phyloP scores from a whole-genome alignment of 2,888 invertebrate species.

The Lasioglossum calceatum region DNA sequence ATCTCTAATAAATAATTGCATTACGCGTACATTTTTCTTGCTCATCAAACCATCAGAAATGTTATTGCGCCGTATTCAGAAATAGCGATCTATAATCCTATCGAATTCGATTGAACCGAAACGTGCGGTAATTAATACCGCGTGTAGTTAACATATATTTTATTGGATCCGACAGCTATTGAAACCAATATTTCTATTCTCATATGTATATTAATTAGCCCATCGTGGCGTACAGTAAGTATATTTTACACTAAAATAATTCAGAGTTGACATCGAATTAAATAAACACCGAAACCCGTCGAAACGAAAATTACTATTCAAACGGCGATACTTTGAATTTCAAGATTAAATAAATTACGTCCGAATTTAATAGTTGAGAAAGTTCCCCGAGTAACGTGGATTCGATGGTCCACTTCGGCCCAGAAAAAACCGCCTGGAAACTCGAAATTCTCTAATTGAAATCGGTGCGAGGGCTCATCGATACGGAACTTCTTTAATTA shows the following conservation, averaged over 20 bases:
- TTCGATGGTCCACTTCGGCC: not conserved
- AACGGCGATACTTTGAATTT: not conserved
- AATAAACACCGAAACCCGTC: not conserved
- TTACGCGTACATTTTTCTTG: not conserved
- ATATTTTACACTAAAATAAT: not conserved
- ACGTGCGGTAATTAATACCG: constrained; percentile 12
- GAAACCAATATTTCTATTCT: constrained; percentile 2
- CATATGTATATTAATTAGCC: not conserved
- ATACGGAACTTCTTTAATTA: constrained; percentile 27
- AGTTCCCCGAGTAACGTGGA: not conserved
- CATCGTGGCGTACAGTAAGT: not conserved
- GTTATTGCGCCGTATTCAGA: not conserved
- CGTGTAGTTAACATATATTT: not conserved
- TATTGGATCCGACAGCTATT: not conserved
- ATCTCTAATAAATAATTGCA: no score
- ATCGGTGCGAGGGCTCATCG: not conserved
- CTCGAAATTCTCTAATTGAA: constrained; percentile 1
- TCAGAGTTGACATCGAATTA: not conserved
- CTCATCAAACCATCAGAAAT: not conserved
- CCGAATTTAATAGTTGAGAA: not conserved
- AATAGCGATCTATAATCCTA: not conserved
- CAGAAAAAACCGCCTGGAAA: not conserved
- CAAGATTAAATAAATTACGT: not conserved
- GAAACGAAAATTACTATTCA: not conserved
- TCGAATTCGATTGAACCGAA: constrained; percentile 2